Conservation (phyloP, 2,113 vertebrate species). For the Daphoenositta chrysoptera region DNA sequence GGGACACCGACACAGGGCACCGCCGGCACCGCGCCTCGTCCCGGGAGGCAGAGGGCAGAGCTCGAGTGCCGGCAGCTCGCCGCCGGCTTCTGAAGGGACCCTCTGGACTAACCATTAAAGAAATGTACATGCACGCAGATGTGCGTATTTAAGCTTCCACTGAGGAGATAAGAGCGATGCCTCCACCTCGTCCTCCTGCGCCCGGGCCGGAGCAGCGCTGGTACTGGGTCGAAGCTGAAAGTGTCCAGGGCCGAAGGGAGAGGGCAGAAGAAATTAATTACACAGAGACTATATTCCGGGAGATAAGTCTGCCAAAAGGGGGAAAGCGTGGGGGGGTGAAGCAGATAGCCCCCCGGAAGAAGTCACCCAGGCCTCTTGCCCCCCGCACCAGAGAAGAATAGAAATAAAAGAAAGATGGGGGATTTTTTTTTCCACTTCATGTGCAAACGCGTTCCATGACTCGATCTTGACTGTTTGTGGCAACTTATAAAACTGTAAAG, state of each 20-base stretch:
- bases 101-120: not conserved
- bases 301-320: not conserved
- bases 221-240: not conserved
- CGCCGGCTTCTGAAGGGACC: not conserved
- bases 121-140: not conserved
- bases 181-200: not conserved
- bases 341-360: not conserved
- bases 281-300: not conserved
- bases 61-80: not conserved
- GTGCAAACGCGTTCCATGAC: not conserved
- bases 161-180: not conserved
- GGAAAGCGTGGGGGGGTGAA: not conserved
- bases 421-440: not conserved
- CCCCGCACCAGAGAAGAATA: not conserved
- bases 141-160: not conserved
- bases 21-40: not conserved
- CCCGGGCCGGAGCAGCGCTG: not conserved
- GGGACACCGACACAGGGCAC: accelerated
- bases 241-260: not conserved
- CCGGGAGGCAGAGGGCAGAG: not conserved
- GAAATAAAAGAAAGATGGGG: not conserved
- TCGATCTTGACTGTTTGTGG: not conserved
- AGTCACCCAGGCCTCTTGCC: not conserved
- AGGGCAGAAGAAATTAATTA: not conserved
- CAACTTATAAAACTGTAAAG: not conserved